phyloP scores from a whole-genome alignment of 1,140 invertebrate genomes.

The Aporrectodea caliginosa region DNA sequence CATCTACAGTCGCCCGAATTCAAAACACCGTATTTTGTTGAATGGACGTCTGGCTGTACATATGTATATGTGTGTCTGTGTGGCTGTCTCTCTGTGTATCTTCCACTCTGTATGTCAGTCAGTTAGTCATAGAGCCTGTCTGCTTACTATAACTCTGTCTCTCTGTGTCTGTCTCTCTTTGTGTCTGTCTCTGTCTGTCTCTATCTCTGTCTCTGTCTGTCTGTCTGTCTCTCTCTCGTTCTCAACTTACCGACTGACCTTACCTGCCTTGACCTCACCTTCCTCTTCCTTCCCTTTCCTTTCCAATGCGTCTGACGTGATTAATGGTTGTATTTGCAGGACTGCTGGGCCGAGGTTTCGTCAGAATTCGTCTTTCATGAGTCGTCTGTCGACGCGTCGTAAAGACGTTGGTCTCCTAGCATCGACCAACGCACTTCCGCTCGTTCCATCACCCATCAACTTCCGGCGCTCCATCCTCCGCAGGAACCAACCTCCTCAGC shows the following conservation, averaged over 20 bases:
- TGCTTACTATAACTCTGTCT: too few relatives aligned
- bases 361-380: slow-evolving; percentile 84
- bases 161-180: neutral
- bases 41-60: too few relatives aligned
- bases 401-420: slow-evolving; percentile 65
- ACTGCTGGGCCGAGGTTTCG: slow-evolving; percentile 66
- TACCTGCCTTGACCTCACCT: too few relatives aligned
- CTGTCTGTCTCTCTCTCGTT: neutral
- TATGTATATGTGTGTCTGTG: too few relatives aligned
- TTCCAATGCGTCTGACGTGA: too few relatives aligned
- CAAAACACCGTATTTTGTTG: too few relatives aligned
- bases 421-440: slow-evolving; percentile 40
- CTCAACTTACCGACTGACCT: too few relatives aligned
- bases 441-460: slow-evolving; percentile 3
- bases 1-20: too few relatives aligned
- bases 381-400: slow-evolving; percentile 77
- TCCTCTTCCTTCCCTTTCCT: neutral
- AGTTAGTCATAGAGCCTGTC: too few relatives aligned
- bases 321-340: too few relatives aligned
- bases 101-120: too few relatives aligned
- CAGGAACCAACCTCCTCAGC: neutral
- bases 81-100: too few relatives aligned
- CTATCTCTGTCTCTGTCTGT: neutral
- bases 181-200: neutral
- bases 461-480: neutral